Conservation (phyloP, 2,113 vertebrate genomes). For the Naja naja region DNA sequence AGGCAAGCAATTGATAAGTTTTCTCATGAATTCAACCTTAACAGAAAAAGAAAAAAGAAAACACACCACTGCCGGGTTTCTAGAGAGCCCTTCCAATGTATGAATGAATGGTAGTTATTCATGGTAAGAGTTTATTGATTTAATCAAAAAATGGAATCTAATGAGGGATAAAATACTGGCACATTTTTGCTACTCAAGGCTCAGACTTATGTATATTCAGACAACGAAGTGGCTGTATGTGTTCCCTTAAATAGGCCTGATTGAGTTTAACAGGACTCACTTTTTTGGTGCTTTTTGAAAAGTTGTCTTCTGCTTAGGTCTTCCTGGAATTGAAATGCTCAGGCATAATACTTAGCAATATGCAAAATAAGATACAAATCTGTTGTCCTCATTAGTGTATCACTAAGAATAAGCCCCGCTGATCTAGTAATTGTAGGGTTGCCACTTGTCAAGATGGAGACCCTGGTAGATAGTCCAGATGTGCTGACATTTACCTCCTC, state of each 20-base stretch:
- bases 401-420: not conserved
- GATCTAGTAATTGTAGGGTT: not conserved
- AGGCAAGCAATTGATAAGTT: not conserved
- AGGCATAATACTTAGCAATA: not conserved
- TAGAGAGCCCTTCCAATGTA: not conserved
- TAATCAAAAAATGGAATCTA: no score
- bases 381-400: not conserved
- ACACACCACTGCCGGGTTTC: not conserved
- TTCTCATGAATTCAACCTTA: not conserved
- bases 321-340: not conserved
- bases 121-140: conserved; percentile 38
- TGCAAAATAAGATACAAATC: not conserved
- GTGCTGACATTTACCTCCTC: not conserved
- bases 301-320: not conserved
- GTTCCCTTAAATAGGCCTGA: not conserved
- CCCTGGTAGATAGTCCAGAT: not conserved
- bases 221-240: not conserved
- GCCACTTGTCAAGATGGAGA: not conserved
- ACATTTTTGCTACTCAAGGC: not conserved
- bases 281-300: not conserved
- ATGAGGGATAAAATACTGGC: not conserved
- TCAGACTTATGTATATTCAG: not conserved
- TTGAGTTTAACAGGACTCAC: not conserved
- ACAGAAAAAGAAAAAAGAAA: not conserved
- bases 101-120: not conserved